A percentile compares a stretch with the other conserved stretches of the same genome.
Conservation (phyloP, 2,888 invertebrate genomes). For the Rutpela maculata region DNA sequence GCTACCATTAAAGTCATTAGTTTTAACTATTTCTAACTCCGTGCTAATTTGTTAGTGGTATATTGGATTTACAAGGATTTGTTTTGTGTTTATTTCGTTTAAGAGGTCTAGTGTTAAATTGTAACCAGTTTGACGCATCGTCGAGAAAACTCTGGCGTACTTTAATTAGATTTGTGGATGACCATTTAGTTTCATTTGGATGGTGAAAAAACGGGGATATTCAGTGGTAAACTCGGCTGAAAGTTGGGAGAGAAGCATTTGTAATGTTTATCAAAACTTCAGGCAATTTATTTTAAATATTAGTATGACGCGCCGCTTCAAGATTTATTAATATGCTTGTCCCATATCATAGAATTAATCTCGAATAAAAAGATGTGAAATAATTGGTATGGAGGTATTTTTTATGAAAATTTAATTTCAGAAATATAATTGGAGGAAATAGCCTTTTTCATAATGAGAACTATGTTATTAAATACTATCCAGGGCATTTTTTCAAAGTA, state of each 20-base stretch:
- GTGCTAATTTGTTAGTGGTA: constrained; percentile 51
- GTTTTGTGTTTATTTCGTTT: constrained; percentile 40
- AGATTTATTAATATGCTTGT: neutral
- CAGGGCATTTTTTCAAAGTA: too few species aligned
- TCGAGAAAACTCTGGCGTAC: neutral
- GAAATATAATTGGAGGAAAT: too few species aligned
- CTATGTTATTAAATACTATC: too few species aligned
- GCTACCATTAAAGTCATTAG: constrained; percentile 53
- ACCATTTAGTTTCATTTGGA: constrained; percentile 1
- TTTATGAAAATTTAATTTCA: too few species aligned
- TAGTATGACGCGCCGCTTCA: neutral
- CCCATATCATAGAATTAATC: too few species aligned
- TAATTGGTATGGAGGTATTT: too few species aligned
- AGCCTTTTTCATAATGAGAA: too few species aligned
- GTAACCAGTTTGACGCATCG: constrained; percentile 19
- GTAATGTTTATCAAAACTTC: neutral
- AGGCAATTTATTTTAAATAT: neutral
- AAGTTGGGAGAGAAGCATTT: neutral
- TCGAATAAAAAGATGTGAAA: too few species aligned
- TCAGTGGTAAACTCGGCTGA: neutral
- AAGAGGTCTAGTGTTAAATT: constrained; percentile 19
- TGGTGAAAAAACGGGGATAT: neutral
- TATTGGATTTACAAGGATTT: constrained; percentile 50
- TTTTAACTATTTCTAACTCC: constrained; percentile 54
- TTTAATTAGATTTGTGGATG: constrained; percentile 15